Base-by-base conservation (phyloP, 2,113 vertebrate genomes). In the Anoplopoma fimbria region DNA sequence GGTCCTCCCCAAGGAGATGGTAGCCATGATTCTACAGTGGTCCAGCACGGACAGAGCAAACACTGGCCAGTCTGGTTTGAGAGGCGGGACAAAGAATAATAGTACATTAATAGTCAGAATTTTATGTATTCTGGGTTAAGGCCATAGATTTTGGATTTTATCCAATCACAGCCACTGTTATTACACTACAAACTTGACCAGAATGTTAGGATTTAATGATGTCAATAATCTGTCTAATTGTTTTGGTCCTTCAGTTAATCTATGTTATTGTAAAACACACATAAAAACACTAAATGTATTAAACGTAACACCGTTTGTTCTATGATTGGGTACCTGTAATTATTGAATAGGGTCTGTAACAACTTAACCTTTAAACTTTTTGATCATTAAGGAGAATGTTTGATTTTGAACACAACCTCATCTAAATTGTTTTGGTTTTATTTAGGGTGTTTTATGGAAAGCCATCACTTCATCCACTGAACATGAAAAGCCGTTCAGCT, bases 351-450 rank as follows among this genome's bases (percentile, higher is more conserved):
- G 55, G 4, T 60, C 81, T 72, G 83, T 82, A 81, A 77, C 36
- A 81, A 76, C 27, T 47, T 73, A 73, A 91, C 77, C 84, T 81
- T 62, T 89, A 78, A 87, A 72, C 69, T 85, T 64, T 38, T 68
- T 84, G 69, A 61, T 74, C 69, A 61, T 83, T 88, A 33, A 69
- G 25, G 58, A 49, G 61, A 62, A 70, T 5, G 67, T 74, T 67
- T 67, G 42, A 75, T 87, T 75, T 47, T 75, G 31, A 83, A 81
- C 79, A 80, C 42, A 45, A 40, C n/a, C 34, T 82, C 40, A 55
- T 15, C 42, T 45, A 12, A 62, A 34, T 49, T 51, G 23, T 74
- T 58, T 63, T 6, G n/a, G 40, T 40, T 27, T 34, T 14, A 42
- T 49, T 29, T 6, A 12, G 4, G 17, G 9, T 23, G 74, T 38